Base-by-base conservation (phyloP, 1,140 invertebrate species). In the Panagrolaimus sp. region DNA sequence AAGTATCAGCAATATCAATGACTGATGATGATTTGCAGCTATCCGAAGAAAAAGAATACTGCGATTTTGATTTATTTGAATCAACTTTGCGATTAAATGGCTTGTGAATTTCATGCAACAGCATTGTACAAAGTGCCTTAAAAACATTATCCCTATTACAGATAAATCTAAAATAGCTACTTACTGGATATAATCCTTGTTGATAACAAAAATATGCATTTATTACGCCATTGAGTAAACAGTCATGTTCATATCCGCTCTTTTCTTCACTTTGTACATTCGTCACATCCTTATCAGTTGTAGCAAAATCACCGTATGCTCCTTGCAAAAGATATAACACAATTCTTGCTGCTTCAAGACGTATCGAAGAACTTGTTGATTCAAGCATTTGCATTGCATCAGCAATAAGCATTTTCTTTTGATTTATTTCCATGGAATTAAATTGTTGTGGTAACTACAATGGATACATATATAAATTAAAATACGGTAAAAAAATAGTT, bases 141-240 rank as follows among this genome's bases (percentile, higher is more conserved):
- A n/a, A 67, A 65, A 45, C 14, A 13, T 14, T 14, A 13, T 5
- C 38, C 5, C 45, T 31, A 5, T 4, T 13, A 65, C 57, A 20
- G 51, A 14, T 65, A 67, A 67, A 66, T 20, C 14, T 70, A 74
- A n/a, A 5, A 7, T 57, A 69, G 11, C 2, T 16, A 63, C 74
- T 25, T 63, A 81, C 78, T 63, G 68, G 65, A 53, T 75, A 82
- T 7, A 77, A 42, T 14, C 78, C 78, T 13, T 57, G 43, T 47
- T 74, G 67, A 62, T 82, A 79, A 0, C 71, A 14, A 14, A 74
- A 45, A 71, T 79, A 81, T 11, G 79, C 79, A 63, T 82, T 80
- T 14, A 47, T 9, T 14, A 74, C 76, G 9, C 46, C 72, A 14
- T 65, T 47, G 9, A 71, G 11, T 43, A 79, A 46, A 63, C 77